Evolutionary conservation across 1,140 invertebrate genomes (phyloP), one percentile per base, ranked within the genome.

Genomic region (Arctopsyche grandis): DNA sequence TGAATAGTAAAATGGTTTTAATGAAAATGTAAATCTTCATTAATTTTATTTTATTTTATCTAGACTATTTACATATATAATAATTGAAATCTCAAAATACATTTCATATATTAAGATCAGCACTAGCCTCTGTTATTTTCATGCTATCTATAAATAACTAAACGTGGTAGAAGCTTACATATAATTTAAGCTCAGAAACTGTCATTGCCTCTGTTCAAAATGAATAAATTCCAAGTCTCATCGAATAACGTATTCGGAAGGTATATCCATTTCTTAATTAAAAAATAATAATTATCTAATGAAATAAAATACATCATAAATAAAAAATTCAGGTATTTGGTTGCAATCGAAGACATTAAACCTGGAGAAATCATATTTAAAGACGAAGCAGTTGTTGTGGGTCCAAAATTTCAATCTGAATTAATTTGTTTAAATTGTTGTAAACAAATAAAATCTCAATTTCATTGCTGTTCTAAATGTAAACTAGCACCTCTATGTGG

Each of bases 401-500:
- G 92, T 9, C 91, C 91, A 0, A 87, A 85, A 69, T 86, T 84
- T 16, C 86, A 87, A 24, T 86, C 88, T 0, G 84, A 86, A n/a
- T 85, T 89, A 0, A 83, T 92, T 0, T 94, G 93, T 81, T 89
- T 92, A 78, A 89, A 89, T 60, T 94, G 93, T 82, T 86, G 89
- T 80, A 84, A 88, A 56, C 85, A 86, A 0, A 82, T 91, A 7
- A 83, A 84, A 81, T 88, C 83, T 81, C 86, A 85, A 78, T 85
- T 88, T 29, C 71, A 88, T 12, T 79, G 85, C 0, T 92, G 91
- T 78, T 87, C 88, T 14, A 86, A 86, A 74, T 92, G 91, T 80
- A 87, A 86, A 0, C 85, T 91, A 0, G 90, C 90, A 43, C 89
- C 90, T 0, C 82, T 93, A 9, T 93, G 91, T 81, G 82, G 81